These are phyloP conservation scores for Onychorhynchus coronatus DNA, from an alignment of 2,113 vertebrate genomes.

Conservation along the genomic window DNA sequence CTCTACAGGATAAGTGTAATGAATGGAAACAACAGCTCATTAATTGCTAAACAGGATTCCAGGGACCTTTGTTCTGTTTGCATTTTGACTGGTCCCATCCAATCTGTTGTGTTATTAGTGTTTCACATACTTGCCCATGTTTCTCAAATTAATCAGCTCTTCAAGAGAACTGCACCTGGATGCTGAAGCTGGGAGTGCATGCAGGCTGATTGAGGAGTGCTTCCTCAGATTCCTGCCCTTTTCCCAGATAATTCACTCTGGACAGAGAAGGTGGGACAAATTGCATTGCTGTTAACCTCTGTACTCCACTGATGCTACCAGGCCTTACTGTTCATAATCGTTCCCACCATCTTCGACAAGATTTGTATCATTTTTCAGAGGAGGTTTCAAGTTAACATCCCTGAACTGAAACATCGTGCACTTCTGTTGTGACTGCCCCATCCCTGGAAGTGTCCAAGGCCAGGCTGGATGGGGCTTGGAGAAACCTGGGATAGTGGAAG, in stretches of 20 bases:
- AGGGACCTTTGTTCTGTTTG: not conserved
- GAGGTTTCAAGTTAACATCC: not conserved
- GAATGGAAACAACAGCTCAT: not conserved
- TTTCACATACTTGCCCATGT: not conserved
- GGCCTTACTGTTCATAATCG: not conserved
- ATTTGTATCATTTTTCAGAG: not conserved
- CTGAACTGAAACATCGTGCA: not conserved
- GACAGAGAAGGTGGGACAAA: not conserved
- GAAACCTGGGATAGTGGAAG: not conserved
- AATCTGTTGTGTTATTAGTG: not conserved
- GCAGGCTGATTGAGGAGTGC: not conserved
- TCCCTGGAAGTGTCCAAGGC: not conserved
- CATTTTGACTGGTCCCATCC: not conserved
- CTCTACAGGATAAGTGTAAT: not conserved
- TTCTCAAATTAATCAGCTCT: not conserved
- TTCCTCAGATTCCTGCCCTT: not conserved
- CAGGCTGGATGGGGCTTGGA: rapidly evolving
- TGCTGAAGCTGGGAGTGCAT: not conserved
- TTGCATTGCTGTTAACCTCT: not conserved
- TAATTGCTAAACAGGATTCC: not conserved
- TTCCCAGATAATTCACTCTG: not conserved
- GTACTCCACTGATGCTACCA: not conserved
- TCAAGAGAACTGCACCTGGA: not conserved
- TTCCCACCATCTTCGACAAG: not conserved
- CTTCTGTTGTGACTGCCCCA: not conserved